Evolutionary conservation across 2,113 vertebrate species (phyloP), one percentile per base, ranked within the genome.

Genomic region (Thamnaconus septentrionalis): DNA sequence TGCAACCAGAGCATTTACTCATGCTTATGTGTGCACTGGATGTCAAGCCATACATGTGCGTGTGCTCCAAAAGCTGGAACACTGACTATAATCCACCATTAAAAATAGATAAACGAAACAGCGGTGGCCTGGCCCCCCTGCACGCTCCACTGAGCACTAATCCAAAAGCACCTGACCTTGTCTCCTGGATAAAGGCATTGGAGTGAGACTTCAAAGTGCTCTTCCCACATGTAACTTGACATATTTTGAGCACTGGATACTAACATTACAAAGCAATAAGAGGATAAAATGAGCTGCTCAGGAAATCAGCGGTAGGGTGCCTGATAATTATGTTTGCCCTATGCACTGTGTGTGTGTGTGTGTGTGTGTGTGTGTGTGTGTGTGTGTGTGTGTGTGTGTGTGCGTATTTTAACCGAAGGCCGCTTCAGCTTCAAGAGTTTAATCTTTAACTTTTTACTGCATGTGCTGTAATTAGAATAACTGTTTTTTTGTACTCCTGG

Each of bases 111-210:
- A 40, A 54, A 11, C 2, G 44, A 59, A 68, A 41, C 65, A 45
- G 49, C 10, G 31, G 59, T 54, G 55, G 71, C 0, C 40, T 45
- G 0, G 44, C 41, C 41, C 43, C 50, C 48, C 0, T 0, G 49
- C 64, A 45, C 53, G 64, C 44, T 58, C 7, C 45, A 7, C 53
- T 66, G 41, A 57, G 41, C 31, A 1, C 48, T 63, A 58, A 67
- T 74, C 64, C 64, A 74, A 10, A 11, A 67, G 59, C 64, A 64
- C 61, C 66, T 69, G 66, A 56, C 66, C 47, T 51, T 9, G 43
- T 52, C 41, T 48, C 31, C 12, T 56, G 40, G 52, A 56, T 49
- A 31, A 44, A 18, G 43, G 52, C 66, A 69, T 39, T 9, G n/a
- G 44, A 55, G 6, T 55, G 44, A 8, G 42, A 61, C 58, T 55